Percentiles rank a stretch among this genome's conserved stretches.
Evolutionary conservation across 2,888 invertebrate species (phyloP).

Genomic region (Nomada goodeniana): DNA sequence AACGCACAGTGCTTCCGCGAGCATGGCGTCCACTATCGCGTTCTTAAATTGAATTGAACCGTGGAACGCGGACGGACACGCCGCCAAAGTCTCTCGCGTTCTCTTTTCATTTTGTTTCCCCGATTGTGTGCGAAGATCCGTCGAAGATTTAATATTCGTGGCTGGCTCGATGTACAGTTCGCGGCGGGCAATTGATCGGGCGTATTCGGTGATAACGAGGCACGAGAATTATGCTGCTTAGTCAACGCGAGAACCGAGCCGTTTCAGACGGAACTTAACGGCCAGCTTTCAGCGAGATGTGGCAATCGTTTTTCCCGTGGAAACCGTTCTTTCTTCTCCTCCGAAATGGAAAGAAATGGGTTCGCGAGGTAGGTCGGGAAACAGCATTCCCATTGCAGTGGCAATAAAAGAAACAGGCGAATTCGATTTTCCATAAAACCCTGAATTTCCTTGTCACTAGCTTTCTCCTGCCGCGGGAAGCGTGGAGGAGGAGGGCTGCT

Average conservation of each 20-base stretch:
- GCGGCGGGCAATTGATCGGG: slow-evolving; percentile 23
- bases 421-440: slow-evolving; percentile 23
- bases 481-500: neutral
- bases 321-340: neutral
- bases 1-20: slow-evolving; percentile 11
- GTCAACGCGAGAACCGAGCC: neutral
- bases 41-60: slow-evolving; percentile 35
- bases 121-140: neutral
- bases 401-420: neutral
- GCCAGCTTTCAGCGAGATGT: neutral
- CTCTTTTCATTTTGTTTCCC: neutral
- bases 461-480: too few relatives aligned
- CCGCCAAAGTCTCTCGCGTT: neutral
- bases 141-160: slow-evolving; percentile 15
- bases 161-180: slow-evolving; percentile 4
- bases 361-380: neutral
- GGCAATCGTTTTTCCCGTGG: neutral
- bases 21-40: slow-evolving; percentile 32
- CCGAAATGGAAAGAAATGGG: neutral
- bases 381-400: neutral
- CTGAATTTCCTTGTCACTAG: slow-evolving; percentile 1
- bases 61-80: neutral
- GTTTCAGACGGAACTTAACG: neutral
- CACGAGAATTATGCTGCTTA: neutral
- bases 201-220: neutral